Evolutionary conservation across 1,140 invertebrate species (phyloP), one percentile per base, ranked within the genome.

Genomic region (Drosophila kanapiae): DNA sequence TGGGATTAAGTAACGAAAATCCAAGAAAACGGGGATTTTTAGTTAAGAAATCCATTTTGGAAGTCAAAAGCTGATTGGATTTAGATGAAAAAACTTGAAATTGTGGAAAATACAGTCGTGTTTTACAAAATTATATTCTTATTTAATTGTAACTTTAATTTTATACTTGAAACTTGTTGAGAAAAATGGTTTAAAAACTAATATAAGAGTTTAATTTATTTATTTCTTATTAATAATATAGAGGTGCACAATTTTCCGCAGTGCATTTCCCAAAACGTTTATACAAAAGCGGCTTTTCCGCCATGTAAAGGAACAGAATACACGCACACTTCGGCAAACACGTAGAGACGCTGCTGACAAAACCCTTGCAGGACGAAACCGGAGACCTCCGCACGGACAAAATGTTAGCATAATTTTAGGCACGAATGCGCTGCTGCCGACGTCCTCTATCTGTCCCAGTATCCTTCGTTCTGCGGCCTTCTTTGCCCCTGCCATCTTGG

Each of bases 351-450:
- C 23, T 23, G 18, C 31, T 54, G 45, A 27, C 27, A 31, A 59
- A 54, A 58, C 33, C 58, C 60, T 54, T 64, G 69, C 61, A 75
- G 61, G 74, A 72, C 62, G 68, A 75, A 80, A 38, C 18, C 80
- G 62, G 67, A 76, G 61, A 71, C 74, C 65, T 67, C 48, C 84
- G 38, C 80, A 87, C 84, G 84, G 76, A 88, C 77, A 78, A 87
- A 88, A 84, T 84, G 80, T 84, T 90, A 88, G 84, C 84, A 88
- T 88, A 88, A 90, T 88, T 88, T 88, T 90, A 88, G 84, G 81
- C 85, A 90, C 85, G 85, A 84, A 90, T 87, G 84, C 84, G 81
- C 85, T 80, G 69, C 78, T 57, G 51, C 61, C 61, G 62, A 38
- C 49, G 48, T 56, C 38, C 64, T 78, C 56, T 47, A 68, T 61